A percentile compares a stretch with the other conserved stretches of the same genome.
These are phyloP conservation scores for Cladopsammia gracilis DNA, from an alignment of 64 coral and sea anemone species.

Conservation along the genomic window DNA sequence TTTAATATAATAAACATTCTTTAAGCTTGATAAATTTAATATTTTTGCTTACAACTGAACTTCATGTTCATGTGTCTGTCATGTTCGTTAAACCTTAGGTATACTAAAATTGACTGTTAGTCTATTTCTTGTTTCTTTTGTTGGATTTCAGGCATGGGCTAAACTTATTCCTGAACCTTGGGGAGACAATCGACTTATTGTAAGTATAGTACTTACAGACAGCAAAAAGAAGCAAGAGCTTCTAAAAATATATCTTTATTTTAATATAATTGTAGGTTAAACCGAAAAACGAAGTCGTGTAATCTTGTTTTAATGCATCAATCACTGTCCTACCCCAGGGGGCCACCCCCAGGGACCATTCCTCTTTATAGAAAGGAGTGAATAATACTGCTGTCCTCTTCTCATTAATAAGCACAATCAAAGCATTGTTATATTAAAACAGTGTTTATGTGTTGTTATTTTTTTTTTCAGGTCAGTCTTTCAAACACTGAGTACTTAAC, in stretches of 20 bases:
- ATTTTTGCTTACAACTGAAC: too few species aligned
- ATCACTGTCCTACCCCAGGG: too few species aligned
- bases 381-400: not conserved
- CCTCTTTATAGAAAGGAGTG: too few species aligned
- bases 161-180: conserved; percentile 78
- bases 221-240: not conserved
- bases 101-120: not conserved
- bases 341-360: too few species aligned
- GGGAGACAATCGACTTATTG: conserved; percentile 88
- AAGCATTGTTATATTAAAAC: too few species aligned
- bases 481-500: conserved; percentile 70
- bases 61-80: too few species aligned
- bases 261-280: too few species aligned
- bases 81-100: too few species aligned
- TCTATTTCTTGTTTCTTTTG: not conserved
- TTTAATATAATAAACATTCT: too few species aligned
- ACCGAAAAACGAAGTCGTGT: too few species aligned
- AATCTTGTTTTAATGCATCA: too few species aligned
- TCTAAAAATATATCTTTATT: not conserved
- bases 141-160: conserved; percentile 64
- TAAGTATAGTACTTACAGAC: conserved; percentile 76
- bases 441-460: not conserved
- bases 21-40: too few species aligned
- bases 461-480: conserved; percentile 67
- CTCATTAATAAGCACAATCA: not conserved